Evolutionary conservation across 2,888 invertebrate genomes (phyloP).

Genomic region (Pyrgus malvae): DNA sequence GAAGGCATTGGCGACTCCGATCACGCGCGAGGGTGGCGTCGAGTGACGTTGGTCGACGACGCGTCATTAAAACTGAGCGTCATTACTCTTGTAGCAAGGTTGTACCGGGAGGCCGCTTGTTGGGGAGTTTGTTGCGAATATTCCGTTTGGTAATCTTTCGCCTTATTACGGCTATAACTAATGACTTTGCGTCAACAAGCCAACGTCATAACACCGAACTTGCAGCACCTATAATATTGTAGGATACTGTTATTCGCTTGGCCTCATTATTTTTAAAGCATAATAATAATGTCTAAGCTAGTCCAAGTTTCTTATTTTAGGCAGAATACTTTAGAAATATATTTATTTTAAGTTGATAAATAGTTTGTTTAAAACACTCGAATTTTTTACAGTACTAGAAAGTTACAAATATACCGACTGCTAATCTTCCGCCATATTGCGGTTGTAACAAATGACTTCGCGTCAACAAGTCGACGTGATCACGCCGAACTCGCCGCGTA

Average conservation of each 20-base stretch:
- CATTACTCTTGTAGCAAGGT: slow-evolving; percentile 78
- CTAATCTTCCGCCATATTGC: slow-evolving; percentile 74
- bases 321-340: too few relatives aligned
- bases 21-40: slow-evolving; percentile 53
- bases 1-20: slow-evolving; percentile 60
- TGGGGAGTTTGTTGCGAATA: slow-evolving; percentile 67
- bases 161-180: slow-evolving; percentile 73
- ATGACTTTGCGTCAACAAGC: slow-evolving; percentile 49
- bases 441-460: slow-evolving; percentile 68
- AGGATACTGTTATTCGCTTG: slow-evolving; percentile 11
- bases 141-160: slow-evolving; percentile 66
- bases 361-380: too few relatives aligned
- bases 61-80: slow-evolving; percentile 81
- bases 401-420: too few relatives aligned
- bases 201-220: slow-evolving; percentile 32
- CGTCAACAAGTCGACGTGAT: slow-evolving; percentile 24
- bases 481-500: slow-evolving; percentile 35
- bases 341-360: too few relatives aligned
- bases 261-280: too few relatives aligned
- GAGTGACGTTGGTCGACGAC: slow-evolving; percentile 62
- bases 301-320: too few relatives aligned
- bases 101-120: slow-evolving; percentile 68
- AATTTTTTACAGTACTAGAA: too few relatives aligned
- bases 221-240: slow-evolving; percentile 22
- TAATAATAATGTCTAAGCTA: too few relatives aligned